A percentile compares a stretch with the other conserved stretches of the same genome.
phyloP scores from a whole-genome alignment of 2,888 invertebrate genomes.

The Macropis europaea region DNA sequence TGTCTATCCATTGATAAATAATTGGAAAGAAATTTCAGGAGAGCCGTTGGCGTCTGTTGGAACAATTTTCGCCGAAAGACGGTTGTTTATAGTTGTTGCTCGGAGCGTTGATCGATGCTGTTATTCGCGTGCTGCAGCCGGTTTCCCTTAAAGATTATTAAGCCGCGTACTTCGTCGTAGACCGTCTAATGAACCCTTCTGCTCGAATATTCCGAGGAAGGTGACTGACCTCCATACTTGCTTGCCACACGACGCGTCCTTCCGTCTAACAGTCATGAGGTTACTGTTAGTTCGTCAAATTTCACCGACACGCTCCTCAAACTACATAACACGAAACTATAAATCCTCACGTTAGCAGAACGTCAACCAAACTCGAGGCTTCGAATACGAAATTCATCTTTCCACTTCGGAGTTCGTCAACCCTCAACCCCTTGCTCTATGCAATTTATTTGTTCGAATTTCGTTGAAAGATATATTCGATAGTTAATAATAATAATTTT shows the following conservation, averaged over 20 bases:
- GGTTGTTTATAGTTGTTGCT: conserved; percentile 15
- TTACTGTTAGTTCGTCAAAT: conserved; percentile 61
- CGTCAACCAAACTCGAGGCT: too few species aligned
- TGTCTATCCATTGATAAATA: too few species aligned
- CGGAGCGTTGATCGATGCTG: conserved; percentile 17
- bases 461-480: too few species aligned
- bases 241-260: conserved; percentile 23
- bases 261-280: conserved; percentile 58
- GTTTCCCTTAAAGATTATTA: conserved; percentile 34
- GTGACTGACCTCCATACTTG: conserved; percentile 53
- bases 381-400: too few species aligned
- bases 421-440: too few species aligned
- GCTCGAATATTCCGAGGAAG: conserved; percentile 55
- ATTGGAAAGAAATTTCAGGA: too few species aligned
- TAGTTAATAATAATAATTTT: too few species aligned
- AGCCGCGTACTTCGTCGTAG: background rate
- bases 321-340: conserved; percentile 28
- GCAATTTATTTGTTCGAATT: too few species aligned
- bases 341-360: conserved; percentile 1
- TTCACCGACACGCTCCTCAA: conserved; percentile 21
- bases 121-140: conserved; percentile 12
- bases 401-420: too few species aligned
- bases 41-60: too few species aligned
- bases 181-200: conserved; percentile 49
- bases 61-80: conserved; percentile 4